Percentiles rank a stretch among this genome's conserved stretches.
Evolutionary conservation across 2,113 vertebrate species (phyloP).

Genomic region (Nettapus auritus): DNA sequence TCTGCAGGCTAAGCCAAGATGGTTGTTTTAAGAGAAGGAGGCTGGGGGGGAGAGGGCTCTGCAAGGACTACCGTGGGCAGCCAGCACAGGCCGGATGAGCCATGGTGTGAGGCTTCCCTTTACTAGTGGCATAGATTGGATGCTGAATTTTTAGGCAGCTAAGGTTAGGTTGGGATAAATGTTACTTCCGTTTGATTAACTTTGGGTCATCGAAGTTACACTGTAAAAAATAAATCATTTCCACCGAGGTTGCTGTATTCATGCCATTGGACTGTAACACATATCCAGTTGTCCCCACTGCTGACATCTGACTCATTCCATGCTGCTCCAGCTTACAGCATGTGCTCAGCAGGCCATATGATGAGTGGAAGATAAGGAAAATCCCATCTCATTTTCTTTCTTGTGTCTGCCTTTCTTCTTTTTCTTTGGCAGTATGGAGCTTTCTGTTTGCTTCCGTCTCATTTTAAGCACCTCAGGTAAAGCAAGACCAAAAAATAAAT

Average conservation of each 20-base stretch:
- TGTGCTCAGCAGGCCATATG: not conserved
- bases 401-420: not conserved
- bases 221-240: not conserved
- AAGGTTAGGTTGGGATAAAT: not conserved
- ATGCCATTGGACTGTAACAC: not conserved
- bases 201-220: not conserved
- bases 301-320: not conserved
- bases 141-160: not conserved
- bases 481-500: not conserved
- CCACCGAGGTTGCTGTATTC: rapidly evolving
- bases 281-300: not conserved
- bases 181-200: not conserved
- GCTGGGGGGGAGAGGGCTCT: not conserved
- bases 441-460: not conserved
- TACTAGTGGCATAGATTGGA: not conserved
- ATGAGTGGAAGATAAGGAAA: not conserved
- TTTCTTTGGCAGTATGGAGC: not conserved
- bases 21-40: not conserved
- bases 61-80: rapidly evolving
- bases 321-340: not conserved
- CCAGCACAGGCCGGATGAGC: not conserved
- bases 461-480: not conserved
- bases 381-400: not conserved
- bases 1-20: not conserved
- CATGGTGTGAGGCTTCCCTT: not conserved